Conservation (phyloP, 1,140 invertebrate species). For the Euglossa dilemma region DNA sequence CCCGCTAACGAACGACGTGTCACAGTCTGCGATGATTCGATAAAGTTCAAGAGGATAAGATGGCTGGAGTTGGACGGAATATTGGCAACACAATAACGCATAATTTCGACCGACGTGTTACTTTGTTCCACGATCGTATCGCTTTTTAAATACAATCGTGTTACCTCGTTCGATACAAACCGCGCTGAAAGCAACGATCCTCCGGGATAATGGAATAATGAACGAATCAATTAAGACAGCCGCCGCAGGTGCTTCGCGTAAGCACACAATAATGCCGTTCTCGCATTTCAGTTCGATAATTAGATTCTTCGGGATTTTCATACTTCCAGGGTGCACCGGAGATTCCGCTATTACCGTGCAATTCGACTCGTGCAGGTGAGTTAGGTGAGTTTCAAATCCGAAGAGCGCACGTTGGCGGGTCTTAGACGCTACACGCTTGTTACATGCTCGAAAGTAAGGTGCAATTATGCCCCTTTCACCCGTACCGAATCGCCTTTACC, state of each 20-base stretch:
- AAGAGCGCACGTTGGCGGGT: background rate
- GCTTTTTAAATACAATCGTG: background rate
- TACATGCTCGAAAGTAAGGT: background rate
- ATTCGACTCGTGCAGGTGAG: too few species aligned
- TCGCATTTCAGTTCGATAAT: conserved; percentile 13
- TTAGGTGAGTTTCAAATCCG: background rate
- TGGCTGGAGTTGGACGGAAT: too few species aligned
- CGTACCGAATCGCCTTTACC: too few species aligned
- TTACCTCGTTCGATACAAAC: background rate
- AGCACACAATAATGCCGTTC: background rate
- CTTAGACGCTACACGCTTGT: background rate
- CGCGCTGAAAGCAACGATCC: background rate
- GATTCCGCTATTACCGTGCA: background rate
- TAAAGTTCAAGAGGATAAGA: too few species aligned
- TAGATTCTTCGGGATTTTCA: background rate
- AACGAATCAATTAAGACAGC: conserved; percentile 5
- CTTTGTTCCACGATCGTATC: background rate
- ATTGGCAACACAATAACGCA: too few species aligned
- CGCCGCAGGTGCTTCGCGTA: background rate
- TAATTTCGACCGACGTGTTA: background rate
- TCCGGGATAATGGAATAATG: background rate
- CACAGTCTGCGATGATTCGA: too few species aligned
- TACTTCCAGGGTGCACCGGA: background rate
- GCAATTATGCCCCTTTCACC: background rate
- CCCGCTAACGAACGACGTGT: too few species aligned